Evolutionary conservation across 2,113 vertebrate genomes (phyloP), one percentile per base, ranked within the genome.

Genomic region (Pycnonotus jocosus): DNA sequence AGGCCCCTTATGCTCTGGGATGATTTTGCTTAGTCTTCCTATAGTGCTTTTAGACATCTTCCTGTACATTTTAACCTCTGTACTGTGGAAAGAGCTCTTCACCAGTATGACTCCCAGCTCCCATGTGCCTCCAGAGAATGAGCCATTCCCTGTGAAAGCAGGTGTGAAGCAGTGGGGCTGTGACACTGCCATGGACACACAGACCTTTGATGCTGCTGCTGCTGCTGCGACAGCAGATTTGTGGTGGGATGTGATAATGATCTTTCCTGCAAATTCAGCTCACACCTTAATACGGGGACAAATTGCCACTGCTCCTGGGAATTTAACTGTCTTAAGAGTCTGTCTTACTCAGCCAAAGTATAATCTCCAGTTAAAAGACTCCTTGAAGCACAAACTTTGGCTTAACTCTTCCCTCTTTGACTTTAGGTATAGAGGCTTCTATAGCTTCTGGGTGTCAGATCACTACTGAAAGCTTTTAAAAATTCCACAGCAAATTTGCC

Each of bases 151-250:
- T 31, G 30, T 2, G 51, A 25, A 42, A 79, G 35, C 45, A 37
- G 0, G 3, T 2, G 15, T 1, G 20, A 54, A 62, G 44, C 35
- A 15, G 19, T 0, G 7, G 31, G 64, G 40, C 44, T 1, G 3
- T 21, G 30, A 31, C 3, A 1, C 45, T 17, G 20, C 33, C 69
- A 20, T 1, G 70, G 66, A 60, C 27, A 56, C 69, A 31, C 2
- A 3, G 17, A 86, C 33, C 35, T 64, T n/a, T 5, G 4, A 23
- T 1, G 0, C 11, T 16, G 50, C 2, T 19, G 47, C 3, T 65
- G 51, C 0, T n/a, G n/a, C n/a, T n/a, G n/a, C n/a, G 0, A 38
- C 38, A 65, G 28, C 2, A 0, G 23, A 57, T 89, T 64, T 65
- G 25, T 27, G 69, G 33, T 38, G 31, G 50, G 51, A 71, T 2